Percentiles rank a stretch among this genome's conserved stretches.
Evolutionary conservation across 30 jellyfish, hydroid and myxozoan species (phyloP).

Genomic region (Aurelia aurita): DNA sequence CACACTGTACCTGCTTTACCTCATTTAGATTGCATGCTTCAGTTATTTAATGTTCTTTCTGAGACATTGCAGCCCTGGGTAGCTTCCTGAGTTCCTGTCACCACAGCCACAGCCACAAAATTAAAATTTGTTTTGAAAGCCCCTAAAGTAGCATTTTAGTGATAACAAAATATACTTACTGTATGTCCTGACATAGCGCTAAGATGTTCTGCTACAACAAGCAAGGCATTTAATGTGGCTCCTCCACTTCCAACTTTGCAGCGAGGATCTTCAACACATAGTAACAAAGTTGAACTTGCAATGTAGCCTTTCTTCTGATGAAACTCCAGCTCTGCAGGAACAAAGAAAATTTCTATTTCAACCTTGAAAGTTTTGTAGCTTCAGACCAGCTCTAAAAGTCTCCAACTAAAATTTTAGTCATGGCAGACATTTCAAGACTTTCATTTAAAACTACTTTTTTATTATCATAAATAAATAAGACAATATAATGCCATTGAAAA

Average conservation of each 20-base stretch:
- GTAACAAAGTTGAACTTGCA: slow-evolving; percentile 71
- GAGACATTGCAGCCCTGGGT: no score
- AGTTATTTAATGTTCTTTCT: no score
- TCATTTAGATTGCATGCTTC: no score
- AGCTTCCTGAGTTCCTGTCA: not conserved
- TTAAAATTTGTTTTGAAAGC: not conserved
- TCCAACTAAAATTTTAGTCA: no score
- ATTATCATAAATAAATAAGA: no score
- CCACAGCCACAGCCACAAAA: not conserved
- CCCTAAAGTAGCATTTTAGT: not conserved
- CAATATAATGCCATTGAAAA: no score
- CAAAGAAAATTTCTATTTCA: not conserved
- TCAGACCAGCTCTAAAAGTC: no score
- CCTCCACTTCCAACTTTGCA: slow-evolving; percentile 98
- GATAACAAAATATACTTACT: slow-evolving; percentile 38
- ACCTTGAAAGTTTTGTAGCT: no score
- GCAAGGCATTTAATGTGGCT: slow-evolving; percentile 93
- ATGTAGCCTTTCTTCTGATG: slow-evolving; percentile 88
- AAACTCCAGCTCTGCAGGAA: slow-evolving; percentile 61
- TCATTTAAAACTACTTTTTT: no score
- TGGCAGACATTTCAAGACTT: no score
- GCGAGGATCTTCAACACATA: slow-evolving; percentile 91
- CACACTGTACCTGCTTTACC: no score
- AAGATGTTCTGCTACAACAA: slow-evolving; percentile 93
- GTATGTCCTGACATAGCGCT: slow-evolving; percentile 94